These are phyloP conservation scores for Tinea pellionella DNA, from an alignment of 2,888 invertebrate species.

Conservation along the genomic window DNA sequence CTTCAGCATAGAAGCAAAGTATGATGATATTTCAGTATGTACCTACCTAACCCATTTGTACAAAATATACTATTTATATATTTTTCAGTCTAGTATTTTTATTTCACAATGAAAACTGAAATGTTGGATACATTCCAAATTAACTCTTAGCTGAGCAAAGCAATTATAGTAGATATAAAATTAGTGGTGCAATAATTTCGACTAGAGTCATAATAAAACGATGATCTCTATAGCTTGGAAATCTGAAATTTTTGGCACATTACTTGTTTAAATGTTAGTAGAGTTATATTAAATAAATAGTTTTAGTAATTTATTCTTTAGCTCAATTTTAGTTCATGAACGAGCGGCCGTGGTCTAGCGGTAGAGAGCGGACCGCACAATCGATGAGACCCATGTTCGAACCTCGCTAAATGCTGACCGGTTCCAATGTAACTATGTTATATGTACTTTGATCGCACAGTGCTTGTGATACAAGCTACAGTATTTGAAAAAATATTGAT, in stretches of 20 bases:
- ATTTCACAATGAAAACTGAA: conserved; percentile 21
- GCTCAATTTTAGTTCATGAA: too few species aligned
- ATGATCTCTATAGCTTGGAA: background rate
- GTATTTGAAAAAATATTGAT: too few species aligned
- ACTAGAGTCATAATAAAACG: background rate
- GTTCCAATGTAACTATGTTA: too few species aligned
- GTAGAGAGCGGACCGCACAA: too few species aligned
- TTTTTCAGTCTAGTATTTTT: background rate
- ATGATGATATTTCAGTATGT: background rate
- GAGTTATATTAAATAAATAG: too few species aligned
- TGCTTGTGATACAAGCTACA: too few species aligned
- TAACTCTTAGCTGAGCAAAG: conserved; percentile 40
- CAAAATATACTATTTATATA: background rate
- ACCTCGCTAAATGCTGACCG: too few species aligned
- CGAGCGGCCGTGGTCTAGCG: too few species aligned
- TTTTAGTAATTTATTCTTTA: too few species aligned
- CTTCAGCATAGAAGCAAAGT: background rate
- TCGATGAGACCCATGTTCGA: too few species aligned
- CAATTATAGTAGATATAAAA: conserved; percentile 10
- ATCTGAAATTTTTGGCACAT: background rate
- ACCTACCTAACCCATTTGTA: too few species aligned
- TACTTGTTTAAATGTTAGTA: background rate
- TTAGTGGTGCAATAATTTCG: conserved; percentile 8
- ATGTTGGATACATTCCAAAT: conserved; percentile 57
- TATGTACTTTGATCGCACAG: too few species aligned